Percentiles rank a stretch among this genome's conserved stretches.
phyloP scores from a whole-genome alignment of 37 sponge, comb jelly and placozoan species.

The Chondrosia reniformis region DNA sequence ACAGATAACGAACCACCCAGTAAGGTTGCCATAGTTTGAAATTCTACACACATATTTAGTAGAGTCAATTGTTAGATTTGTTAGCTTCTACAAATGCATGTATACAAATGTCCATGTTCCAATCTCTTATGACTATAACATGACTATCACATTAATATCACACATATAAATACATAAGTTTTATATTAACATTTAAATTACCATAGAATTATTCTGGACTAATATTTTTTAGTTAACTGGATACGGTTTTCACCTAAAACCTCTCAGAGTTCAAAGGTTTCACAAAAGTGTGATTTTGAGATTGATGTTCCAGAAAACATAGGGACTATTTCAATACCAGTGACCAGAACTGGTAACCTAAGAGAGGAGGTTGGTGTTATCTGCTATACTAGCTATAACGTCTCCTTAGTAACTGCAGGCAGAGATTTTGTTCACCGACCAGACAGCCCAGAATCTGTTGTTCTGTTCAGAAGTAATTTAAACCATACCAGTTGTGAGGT shows the following conservation, averaged over 20 bases:
- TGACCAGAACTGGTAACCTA: background rate
- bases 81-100: no score
- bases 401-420: background rate
- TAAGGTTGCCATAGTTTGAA: no score
- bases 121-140: no score
- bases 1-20: no score
- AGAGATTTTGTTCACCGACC: slow-evolving; percentile 18
- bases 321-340: background rate
- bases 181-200: no score
- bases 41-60: no score
- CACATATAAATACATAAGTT: no score
- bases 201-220: no score
- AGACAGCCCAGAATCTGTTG: slow-evolving; percentile 5
- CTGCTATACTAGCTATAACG: slow-evolving; percentile 38
- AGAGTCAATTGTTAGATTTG: no score
- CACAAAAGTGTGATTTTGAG: background rate
- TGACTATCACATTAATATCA: no score
- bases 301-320: slow-evolving; percentile 2
- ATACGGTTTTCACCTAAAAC: background rate
- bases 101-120: no score
- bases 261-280: background rate
- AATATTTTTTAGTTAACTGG: background rate
- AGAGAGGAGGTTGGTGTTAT: slow-evolving; percentile 26
- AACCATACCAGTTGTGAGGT: slow-evolving; percentile 24
- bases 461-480: slow-evolving; percentile 3